Evolutionary conservation across 2,888 invertebrate species (phyloP).

Genomic region (Catocala fraxini): DNA sequence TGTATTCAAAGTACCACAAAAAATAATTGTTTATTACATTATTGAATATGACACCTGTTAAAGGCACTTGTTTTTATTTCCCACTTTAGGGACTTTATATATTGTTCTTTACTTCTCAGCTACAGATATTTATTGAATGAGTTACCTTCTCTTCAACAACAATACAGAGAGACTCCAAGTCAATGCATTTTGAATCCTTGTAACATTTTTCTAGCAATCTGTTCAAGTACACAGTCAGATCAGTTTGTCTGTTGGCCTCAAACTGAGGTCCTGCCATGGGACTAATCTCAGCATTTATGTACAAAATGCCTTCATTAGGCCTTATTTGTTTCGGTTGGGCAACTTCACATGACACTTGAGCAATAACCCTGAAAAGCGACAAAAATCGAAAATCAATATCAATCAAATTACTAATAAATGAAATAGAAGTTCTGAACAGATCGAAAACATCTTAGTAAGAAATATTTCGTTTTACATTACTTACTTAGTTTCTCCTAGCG

Average conservation of each 20-base stretch:
- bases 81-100: too few species aligned
- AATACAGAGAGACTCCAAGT: constrained; percentile 98
- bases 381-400: too few species aligned
- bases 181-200: constrained; percentile 96
- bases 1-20: too few species aligned
- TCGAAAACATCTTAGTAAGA: background rate
- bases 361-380: constrained; percentile 89
- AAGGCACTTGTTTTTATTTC: too few species aligned
- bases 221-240: constrained; percentile 91
- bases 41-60: too few species aligned
- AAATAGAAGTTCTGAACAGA: background rate
- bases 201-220: constrained; percentile 95
- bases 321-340: constrained; percentile 94
- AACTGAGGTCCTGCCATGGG: constrained; percentile 95
- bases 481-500: constrained; percentile 93
- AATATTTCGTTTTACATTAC: constrained; percentile 24
- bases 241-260: constrained; percentile 92
- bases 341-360: constrained; percentile 96
- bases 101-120: too few species aligned
- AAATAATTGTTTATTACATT: too few species aligned
- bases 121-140: too few species aligned
- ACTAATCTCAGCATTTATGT: constrained; percentile 95
- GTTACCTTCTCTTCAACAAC: constrained; percentile 95
- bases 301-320: constrained; percentile 95
- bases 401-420: too few species aligned